Evolutionary conservation across 2,888 invertebrate genomes (phyloP).

Genomic region (Erpobdella octoculata): DNA sequence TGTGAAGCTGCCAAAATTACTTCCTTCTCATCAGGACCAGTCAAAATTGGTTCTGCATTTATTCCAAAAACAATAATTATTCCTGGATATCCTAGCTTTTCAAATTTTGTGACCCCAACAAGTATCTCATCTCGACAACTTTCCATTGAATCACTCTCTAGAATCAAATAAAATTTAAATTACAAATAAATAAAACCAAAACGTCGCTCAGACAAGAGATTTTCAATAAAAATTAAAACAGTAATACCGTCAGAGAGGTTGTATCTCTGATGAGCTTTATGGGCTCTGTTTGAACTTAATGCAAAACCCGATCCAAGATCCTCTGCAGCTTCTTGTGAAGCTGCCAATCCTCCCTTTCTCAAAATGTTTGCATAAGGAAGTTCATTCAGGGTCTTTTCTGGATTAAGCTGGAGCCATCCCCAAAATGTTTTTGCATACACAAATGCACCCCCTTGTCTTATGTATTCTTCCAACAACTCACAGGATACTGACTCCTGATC

Average conservation of each 20-base stretch:
- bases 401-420: slow-evolving; percentile 33
- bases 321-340: neutral
- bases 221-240: no score
- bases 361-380: slow-evolving; percentile 32
- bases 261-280: neutral
- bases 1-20: slow-evolving; percentile 27
- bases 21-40: slow-evolving; percentile 22
- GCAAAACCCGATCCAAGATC: neutral
- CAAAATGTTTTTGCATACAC: slow-evolving; percentile 34
- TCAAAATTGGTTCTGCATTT: slow-evolving; percentile 23
- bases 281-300: neutral
- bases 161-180: no score
- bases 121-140: slow-evolving; percentile 6
- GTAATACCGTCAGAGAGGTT: neutral
- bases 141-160: no score
- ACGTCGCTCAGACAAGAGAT: no score
- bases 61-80: slow-evolving; percentile 24
- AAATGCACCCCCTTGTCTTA: slow-evolving; percentile 32
- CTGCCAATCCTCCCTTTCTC: slow-evolving; percentile 17
- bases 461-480: slow-evolving; percentile 12
- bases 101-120: neutral
- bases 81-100: slow-evolving; percentile 21
- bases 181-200: no score
- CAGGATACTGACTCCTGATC: neutral
- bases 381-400: slow-evolving; percentile 26